phyloP scores from a whole-genome alignment of 1,140 invertebrate species.

The Pseudomyrmex pallidus region DNA sequence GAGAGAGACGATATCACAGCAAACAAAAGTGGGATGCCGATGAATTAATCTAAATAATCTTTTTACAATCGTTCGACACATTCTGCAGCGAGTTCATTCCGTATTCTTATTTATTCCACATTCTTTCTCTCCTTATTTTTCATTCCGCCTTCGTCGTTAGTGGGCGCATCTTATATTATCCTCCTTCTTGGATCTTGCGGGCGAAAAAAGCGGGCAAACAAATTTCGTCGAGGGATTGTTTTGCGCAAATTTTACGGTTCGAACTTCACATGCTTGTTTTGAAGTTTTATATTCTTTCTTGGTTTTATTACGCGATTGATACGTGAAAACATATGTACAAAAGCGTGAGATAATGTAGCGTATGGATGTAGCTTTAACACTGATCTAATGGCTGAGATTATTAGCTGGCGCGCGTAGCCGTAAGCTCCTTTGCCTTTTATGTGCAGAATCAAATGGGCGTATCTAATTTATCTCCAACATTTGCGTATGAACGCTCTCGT shows the following conservation, averaged over 20 bases:
- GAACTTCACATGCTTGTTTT: no score
- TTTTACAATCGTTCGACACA: neutral
- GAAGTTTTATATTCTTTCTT: no score
- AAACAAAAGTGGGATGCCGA: slow-evolving; percentile 50
- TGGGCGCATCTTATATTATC: neutral
- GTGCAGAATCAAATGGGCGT: slow-evolving; percentile 26
- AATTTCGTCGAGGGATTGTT: neutral
- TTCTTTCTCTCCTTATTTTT: neutral
- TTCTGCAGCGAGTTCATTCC: neutral
- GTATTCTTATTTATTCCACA: slow-evolving; percentile 11
- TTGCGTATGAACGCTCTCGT: slow-evolving; percentile 14
- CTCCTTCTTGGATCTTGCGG: neutral
- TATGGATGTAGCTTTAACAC: slow-evolving; percentile 37
- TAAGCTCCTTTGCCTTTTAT: slow-evolving; percentile 37
- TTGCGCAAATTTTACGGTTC: neutral
- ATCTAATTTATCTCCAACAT: slow-evolving; percentile 47
- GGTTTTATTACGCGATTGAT: no score
- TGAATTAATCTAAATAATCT: slow-evolving; percentile 60
- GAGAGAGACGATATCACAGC: slow-evolving; percentile 22
- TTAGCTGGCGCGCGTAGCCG: neutral
- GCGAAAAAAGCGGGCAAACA: neutral
- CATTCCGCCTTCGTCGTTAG: slow-evolving; percentile 15
- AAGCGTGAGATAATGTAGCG: no score
- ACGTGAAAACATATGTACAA: no score
- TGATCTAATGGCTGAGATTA: slow-evolving; percentile 17